Conservation (phyloP, 2,888 invertebrate species). For the Macrosiphum euphorbiae region DNA sequence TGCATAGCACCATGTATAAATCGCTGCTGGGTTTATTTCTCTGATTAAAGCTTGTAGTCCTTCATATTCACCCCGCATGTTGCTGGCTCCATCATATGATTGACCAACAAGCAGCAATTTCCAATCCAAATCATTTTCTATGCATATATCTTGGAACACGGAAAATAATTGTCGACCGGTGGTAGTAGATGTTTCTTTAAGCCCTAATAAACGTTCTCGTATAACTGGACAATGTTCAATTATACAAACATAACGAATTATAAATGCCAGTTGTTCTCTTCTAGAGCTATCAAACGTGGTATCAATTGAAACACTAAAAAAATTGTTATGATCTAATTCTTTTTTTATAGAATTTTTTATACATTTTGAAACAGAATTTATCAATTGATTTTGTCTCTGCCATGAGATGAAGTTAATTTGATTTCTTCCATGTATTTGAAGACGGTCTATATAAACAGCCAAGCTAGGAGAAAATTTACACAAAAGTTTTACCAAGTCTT, state of each 20-base stretch:
- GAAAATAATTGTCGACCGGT: neutral
- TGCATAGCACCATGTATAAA: too few species aligned
- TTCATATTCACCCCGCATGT: too few species aligned
- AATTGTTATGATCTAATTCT: neutral
- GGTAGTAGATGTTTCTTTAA: neutral
- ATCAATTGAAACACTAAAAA: conserved; percentile 9
- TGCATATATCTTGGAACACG: too few species aligned
- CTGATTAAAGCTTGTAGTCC: too few species aligned
- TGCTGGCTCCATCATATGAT: too few species aligned
- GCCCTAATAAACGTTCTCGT: neutral
- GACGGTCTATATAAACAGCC: conserved; percentile 9
- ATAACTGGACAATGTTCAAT: neutral
- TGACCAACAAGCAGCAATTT: too few species aligned
- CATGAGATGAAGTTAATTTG: conserved; percentile 1
- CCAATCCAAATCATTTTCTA: too few species aligned
- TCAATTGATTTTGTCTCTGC: conserved; percentile 25
- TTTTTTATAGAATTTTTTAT: neutral
- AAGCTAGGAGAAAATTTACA: neutral
- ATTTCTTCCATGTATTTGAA: neutral
- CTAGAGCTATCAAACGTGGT: neutral
- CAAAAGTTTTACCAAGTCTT: too few species aligned
- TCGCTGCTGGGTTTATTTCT: too few species aligned
- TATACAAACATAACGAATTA: neutral
- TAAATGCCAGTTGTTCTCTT: neutral
- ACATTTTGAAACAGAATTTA: conserved; percentile 11